Evolutionary conservation across 2,113 vertebrate species (phyloP).

Genomic region (Gobius niger): DNA sequence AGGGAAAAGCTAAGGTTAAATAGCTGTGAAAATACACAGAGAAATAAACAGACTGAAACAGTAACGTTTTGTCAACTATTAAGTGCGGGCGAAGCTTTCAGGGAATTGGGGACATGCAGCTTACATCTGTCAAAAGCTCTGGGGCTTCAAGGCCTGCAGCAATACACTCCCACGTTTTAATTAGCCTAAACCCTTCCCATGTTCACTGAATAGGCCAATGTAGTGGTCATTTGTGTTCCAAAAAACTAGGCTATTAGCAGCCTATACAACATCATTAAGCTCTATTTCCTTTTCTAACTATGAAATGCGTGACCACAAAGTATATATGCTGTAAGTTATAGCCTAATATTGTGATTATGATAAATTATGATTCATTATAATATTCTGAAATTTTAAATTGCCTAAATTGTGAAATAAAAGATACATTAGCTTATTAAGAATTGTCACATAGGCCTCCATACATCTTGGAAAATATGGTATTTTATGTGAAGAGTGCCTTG

Average conservation of each 20-base stretch:
- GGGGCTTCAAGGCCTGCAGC: not conserved
- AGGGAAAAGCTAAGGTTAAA: conserved; percentile 13
- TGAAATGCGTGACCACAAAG: not conserved
- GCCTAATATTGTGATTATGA: not conserved
- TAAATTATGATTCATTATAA: no score
- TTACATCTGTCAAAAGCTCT: conserved; percentile 2
- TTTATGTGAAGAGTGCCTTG: not conserved
- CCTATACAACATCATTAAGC: not conserved
- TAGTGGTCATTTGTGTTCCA: not conserved
- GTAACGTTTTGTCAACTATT: conserved; percentile 3
- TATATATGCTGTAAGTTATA: not conserved
- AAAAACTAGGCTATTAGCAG: not conserved
- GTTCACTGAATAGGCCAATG: not conserved
- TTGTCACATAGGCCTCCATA: no score
- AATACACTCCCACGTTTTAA: conserved; percentile 4
- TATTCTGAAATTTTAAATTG: not conserved
- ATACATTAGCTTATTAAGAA: not conserved
- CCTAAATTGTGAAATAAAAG: not conserved
- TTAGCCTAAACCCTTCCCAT: not conserved
- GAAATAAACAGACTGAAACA: not conserved
- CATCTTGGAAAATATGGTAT: no score
- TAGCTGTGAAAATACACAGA: conserved; percentile 2
- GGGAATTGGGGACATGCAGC: not conserved
- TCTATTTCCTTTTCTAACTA: no score
- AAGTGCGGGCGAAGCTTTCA: conserved; percentile 1